Base-by-base conservation (phyloP, 2,888 invertebrate genomes). In the Leucoma salicis region DNA sequence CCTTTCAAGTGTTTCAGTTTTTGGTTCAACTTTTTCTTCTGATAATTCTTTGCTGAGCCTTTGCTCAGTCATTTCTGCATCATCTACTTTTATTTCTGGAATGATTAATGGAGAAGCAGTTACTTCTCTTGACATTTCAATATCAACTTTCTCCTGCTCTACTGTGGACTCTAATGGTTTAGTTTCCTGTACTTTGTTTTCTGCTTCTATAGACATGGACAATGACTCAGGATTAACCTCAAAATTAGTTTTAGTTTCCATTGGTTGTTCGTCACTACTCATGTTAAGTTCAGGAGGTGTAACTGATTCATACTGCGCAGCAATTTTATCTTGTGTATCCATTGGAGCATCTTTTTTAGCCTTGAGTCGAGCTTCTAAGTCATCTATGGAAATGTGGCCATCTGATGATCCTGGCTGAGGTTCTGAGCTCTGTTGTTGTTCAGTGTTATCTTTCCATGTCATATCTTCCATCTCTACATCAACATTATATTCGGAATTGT, bases 401-500 rank as follows among this genome's bases (percentile, higher is more conserved):
- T 88, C 87, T 3, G 88, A 85, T 8, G 85, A 87, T 28, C 84
- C 66, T 5, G 87, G 84, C 42, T 89, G 84, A 10, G 83, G 87
- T 65, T 82, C 83, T 27, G 66, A 58, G 31, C 54, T 76, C 43
- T 71, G 72, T 32, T 65, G 67, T 35, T 77, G 74, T 28, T 78
- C 80, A 43, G 72, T 54, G 55, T 75, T 81, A 38, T 88, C 86
- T 51, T 89, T 90, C 85, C 89, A 88, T 13, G 90, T 80, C 76
- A 87, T 80, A 47, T 90, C 90, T 65, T 90, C 90, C 89, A 89
- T 90, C 67, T 90, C 90, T 67, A 87, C 90, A 68, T 82, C 92
- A 63, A 77, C 91, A 80, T 88, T 89, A 47, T 89, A 90, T 38
- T 90, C 90, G 0, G 89, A 89, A 63, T 84, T 90, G 46, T 84